phyloP scores from a whole-genome alignment of 1,140 invertebrate genomes.

The Latrodectus geometricus region DNA sequence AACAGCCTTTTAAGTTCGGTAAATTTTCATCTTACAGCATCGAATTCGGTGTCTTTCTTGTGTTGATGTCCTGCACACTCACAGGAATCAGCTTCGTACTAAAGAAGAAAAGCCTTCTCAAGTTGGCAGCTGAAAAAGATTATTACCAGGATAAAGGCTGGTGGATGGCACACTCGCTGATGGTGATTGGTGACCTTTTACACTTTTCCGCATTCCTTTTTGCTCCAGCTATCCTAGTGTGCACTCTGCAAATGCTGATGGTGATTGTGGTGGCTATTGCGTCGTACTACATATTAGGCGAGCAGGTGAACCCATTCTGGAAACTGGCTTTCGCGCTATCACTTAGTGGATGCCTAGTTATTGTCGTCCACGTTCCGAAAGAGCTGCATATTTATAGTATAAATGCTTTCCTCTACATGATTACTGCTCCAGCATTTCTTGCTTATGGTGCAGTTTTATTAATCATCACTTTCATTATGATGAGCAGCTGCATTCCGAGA shows the following conservation, averaged over 20 bases:
- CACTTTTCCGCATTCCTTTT: slow-evolving; percentile 44
- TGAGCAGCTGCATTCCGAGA: slow-evolving; percentile 19
- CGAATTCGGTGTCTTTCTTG: background rate
- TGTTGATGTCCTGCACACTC: slow-evolving; percentile 10
- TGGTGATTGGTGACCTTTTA: slow-evolving; percentile 39
- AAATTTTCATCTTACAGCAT: slow-evolving; percentile 10
- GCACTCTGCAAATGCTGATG: slow-evolving; percentile 28
- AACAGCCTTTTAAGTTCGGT: slow-evolving; percentile 2
- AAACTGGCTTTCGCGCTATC: slow-evolving; percentile 26
- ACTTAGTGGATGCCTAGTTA: slow-evolving; percentile 36
- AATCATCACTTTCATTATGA: background rate
- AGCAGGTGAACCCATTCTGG: slow-evolving; percentile 15
- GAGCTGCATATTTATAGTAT: slow-evolving; percentile 21
- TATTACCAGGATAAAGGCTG: slow-evolving; percentile 24
- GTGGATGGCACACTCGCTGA: slow-evolving; percentile 33
- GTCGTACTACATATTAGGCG: slow-evolving; percentile 24
- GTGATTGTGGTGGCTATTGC: slow-evolving; percentile 20
- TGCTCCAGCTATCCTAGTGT: slow-evolving; percentile 34
- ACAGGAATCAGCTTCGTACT: slow-evolving; percentile 36
- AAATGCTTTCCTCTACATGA: slow-evolving; percentile 9
- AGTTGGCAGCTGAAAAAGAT: background rate
- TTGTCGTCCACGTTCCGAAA: slow-evolving; percentile 20
- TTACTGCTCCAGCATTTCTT: slow-evolving; percentile 7
- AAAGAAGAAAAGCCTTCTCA: slow-evolving; percentile 21
- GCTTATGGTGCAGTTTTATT: background rate